A percentile compares a stretch with the other conserved stretches of the same genome.
Evolutionary conservation across 2,797 vertebrate genomes (phyloP).

Genomic region (Oreonectes daqikongensis): DNA sequence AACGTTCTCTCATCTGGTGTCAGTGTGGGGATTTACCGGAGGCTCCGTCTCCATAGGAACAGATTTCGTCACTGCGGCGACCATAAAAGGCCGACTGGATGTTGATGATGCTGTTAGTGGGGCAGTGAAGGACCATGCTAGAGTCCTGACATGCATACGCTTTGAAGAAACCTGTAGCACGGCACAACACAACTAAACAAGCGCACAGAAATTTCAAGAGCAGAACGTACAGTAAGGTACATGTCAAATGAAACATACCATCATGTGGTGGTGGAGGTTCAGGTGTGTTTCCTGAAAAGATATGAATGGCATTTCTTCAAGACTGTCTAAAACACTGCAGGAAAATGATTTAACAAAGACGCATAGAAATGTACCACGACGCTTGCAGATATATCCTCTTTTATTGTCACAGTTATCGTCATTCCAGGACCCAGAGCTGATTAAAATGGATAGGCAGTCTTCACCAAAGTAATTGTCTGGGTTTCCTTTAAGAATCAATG

Average conservation of each 20-base stretch:
- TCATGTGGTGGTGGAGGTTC: constrained; percentile 78
- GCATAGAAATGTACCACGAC: constrained; percentile 65
- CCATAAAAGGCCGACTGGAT: constrained; percentile 79
- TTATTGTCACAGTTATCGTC: constrained; percentile 76
- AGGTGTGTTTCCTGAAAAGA: constrained; percentile 71
- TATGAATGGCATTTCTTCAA: neutral
- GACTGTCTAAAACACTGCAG: neutral
- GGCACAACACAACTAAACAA: neutral
- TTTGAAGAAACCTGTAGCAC: constrained; percentile 70
- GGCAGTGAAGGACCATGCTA: constrained; percentile 71
- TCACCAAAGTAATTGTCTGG: constrained; percentile 75
- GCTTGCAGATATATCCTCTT: constrained; percentile 80
- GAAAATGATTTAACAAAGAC: no score
- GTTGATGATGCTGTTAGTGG: constrained; percentile 76
- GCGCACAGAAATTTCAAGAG: neutral
- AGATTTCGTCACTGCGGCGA: constrained; percentile 68
- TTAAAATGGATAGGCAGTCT: constrained; percentile 76
- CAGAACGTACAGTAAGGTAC: neutral
- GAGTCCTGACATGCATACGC: constrained; percentile 72
- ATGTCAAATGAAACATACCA: constrained; percentile 62
- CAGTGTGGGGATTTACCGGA: constrained; percentile 16
- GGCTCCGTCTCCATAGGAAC: constrained; percentile 64
- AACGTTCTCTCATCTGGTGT: neutral
- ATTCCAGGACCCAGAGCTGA: constrained; percentile 78
- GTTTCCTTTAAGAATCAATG: constrained; percentile 67